A percentile compares a stretch with the other conserved stretches of the same genome.
phyloP scores from a whole-genome alignment of 53 echinoderm and acorn worm species.

The Pentamera pediparva region DNA sequence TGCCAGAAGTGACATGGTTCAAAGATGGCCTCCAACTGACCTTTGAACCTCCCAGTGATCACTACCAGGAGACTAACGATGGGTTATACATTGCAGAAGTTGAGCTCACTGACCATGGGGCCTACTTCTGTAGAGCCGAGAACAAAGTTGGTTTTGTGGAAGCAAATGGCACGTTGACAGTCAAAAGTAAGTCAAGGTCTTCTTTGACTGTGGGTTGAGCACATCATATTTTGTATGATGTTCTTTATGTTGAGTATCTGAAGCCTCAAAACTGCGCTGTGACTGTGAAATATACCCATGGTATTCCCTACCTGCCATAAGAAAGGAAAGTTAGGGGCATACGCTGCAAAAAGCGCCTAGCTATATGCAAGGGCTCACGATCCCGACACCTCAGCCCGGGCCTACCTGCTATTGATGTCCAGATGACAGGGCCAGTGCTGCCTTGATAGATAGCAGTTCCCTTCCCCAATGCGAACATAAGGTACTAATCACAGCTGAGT shows the following conservation, averaged over 20 bases:
- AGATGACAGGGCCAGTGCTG: too few relatives aligned
- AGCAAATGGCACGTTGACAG: slow-evolving; percentile 57
- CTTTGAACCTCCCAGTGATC: slow-evolving; percentile 30
- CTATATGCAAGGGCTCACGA: too few relatives aligned
- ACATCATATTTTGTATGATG: not conserved
- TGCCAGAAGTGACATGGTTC: slow-evolving; percentile 64
- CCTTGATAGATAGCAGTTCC: too few relatives aligned
- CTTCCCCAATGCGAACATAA: too few relatives aligned
- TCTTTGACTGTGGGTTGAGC: not conserved
- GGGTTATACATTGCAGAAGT: slow-evolving; percentile 59
- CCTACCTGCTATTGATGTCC: too few relatives aligned
- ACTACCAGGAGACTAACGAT: slow-evolving; percentile 59
- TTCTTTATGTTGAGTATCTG: not conserved
- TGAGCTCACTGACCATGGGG: slow-evolving; percentile 52
- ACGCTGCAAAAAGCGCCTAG: too few relatives aligned
- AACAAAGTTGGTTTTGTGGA: slow-evolving; percentile 67
- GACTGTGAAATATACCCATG: not conserved
- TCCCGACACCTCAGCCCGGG: too few relatives aligned
- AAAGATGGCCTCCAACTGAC: slow-evolving; percentile 52
- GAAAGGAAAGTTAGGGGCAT: too few relatives aligned
- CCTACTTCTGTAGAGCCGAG: slow-evolving; percentile 56
- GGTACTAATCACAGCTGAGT: too few relatives aligned
- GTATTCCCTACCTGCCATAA: too few relatives aligned
- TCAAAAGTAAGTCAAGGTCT: slow-evolving; percentile 62
- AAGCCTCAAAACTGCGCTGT: not conserved